phyloP scores from a whole-genome alignment of 2,888 invertebrate genomes.

The Erebia epiphron region DNA sequence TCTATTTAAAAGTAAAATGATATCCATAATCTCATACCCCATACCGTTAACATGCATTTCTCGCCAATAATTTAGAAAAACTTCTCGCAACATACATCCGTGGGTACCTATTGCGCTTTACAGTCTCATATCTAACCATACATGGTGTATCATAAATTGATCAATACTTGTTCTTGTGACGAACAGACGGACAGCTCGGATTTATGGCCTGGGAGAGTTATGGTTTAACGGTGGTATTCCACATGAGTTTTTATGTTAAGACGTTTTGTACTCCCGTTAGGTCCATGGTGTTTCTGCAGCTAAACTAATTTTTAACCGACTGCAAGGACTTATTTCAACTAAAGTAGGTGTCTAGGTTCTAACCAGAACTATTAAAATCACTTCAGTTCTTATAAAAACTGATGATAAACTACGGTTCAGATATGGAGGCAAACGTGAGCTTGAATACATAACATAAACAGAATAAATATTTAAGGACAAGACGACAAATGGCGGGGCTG shows the following conservation, averaged over 20 bases:
- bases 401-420: not conserved
- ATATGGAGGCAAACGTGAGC: constrained; percentile 8
- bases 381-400: not conserved
- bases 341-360: too few relatives aligned
- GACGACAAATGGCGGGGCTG: constrained; percentile 7
- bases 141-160: constrained; percentile 64
- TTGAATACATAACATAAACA: not conserved
- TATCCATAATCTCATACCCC: not conserved
- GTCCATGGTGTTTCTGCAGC: not conserved
- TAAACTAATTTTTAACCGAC: not conserved
- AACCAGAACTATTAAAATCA: too few relatives aligned
- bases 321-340: not conserved
- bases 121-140: constrained; percentile 51
- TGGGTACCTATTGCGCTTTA: constrained; percentile 37
- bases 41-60: constrained; percentile 18
- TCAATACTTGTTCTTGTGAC: constrained; percentile 61
- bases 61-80: constrained; percentile 32
- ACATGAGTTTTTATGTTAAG: constrained; percentile 55
- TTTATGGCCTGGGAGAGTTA: constrained; percentile 56
- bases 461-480: constrained; percentile 11
- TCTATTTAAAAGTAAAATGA: not conserved
- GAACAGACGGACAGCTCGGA: constrained; percentile 52
- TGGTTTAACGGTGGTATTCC: constrained; percentile 55
- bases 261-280: constrained; percentile 28
- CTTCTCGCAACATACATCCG: constrained; percentile 35